Evolutionary conservation across 1,140 invertebrate genomes (phyloP), one percentile per base, ranked within the genome.

Genomic region (Triops cancriformis): DNA sequence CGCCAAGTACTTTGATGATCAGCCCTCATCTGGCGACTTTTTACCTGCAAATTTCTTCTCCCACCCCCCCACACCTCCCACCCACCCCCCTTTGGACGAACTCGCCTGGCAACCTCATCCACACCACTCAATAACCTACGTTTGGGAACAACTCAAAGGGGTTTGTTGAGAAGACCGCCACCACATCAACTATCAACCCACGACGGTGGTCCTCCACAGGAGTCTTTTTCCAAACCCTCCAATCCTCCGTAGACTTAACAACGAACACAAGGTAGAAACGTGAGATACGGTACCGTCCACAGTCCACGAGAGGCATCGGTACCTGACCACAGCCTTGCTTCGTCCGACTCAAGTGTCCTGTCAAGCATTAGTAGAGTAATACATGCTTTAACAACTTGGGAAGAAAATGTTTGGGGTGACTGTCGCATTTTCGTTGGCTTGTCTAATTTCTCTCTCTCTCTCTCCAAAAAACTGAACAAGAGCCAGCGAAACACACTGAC

Each of bases 1-100:
- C 23, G 51, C 51, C 51, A 64, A 64, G 51, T 64, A 64, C 51
- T 64, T 18, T 64, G n/a, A 64, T 64, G 51, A 64, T 64, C 51
- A 64, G 51, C 51, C 51, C 14, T 64, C 51, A 64, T 64, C 51
- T 23, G 18, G n/a, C 14, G 51, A 64, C 51, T 64, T 64, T 64
- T 64, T 64, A 64, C 51, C 51, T 64, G 51, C 51, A 64, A 23
- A 64, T 64, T 23, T 64, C 51, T 64, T 23, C n/a, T 23, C 51
- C 51, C 14, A 12, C 51, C 23, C 14, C 31, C 31, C 7, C 7
- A 2, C 31, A 37, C 2, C 31, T 37, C 31, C 2, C 31, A 2
- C 31, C 31, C 31, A 37, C 31, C 2, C 31, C 31, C 31, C 31
- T 37, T 37, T 37, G 2, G 7, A 37, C 31, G 2, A 37, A 37